These are phyloP conservation scores for Megalopta genalis DNA, from an alignment of 1,140 invertebrate species.

Conservation along the genomic window DNA sequence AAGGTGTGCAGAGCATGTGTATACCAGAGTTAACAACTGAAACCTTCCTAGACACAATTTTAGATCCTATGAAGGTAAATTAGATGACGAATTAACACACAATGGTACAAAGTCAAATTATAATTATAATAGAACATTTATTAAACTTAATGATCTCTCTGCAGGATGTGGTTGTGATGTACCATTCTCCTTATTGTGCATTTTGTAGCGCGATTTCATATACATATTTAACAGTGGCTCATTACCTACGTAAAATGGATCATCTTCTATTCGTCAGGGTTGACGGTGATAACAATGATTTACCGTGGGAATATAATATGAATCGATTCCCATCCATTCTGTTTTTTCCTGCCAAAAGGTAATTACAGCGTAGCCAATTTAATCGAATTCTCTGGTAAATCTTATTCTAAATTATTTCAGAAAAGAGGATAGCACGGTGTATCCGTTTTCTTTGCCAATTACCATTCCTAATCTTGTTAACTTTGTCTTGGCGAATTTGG, in stretches of 20 bases:
- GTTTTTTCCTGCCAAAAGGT: conserved; percentile 86
- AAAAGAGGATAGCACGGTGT: conserved; percentile 87
- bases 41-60: conserved; percentile 79
- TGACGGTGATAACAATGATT: conserved; percentile 89
- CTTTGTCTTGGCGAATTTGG: conserved; percentile 86
- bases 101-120: background rate
- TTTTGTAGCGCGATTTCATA: conserved; percentile 86
- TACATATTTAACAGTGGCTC: conserved; percentile 84
- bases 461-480: conserved; percentile 85
- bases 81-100: background rate
- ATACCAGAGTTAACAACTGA: conserved; percentile 82
- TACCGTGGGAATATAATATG: conserved; percentile 90
- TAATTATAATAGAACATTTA: conserved; percentile 54
- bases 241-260: conserved; percentile 81
- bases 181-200: conserved; percentile 86
- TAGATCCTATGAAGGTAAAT: conserved; percentile 72
- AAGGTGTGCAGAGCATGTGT: conserved; percentile 72
- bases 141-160: conserved; percentile 66
- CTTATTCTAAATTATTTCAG: conserved; percentile 72
- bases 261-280: conserved; percentile 84
- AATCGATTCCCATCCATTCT: conserved; percentile 87
- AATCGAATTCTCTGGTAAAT: background rate
- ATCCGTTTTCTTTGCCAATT: conserved; percentile 83
- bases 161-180: conserved; percentile 87
- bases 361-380: conserved; percentile 44